Evolutionary conservation across 2,113 vertebrate species (phyloP), one percentile per base, ranked within the genome.

Genomic region (Ciconia maguari): DNA sequence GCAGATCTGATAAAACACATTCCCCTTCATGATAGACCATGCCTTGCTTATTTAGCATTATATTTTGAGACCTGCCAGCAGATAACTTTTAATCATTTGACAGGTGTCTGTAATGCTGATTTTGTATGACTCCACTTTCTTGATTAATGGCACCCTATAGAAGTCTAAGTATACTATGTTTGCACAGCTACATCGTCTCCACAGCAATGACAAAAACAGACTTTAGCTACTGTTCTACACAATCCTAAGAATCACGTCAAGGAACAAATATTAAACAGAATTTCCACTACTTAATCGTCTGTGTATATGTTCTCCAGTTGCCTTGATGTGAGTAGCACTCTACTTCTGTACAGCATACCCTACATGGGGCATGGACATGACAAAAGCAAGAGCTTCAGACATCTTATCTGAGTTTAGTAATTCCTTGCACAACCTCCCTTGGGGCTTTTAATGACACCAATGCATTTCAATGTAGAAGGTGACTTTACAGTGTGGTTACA

Each of bases 341-440:
- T 0, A 13, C 2, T 58, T n/a, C n/a, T 4, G 0, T 27, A 60
- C 48, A 80, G 46, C 42, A 55, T 24, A 77, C 13, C 11, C 16
- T 64, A 22, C 49, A 41, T 3, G 30, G 32, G 44, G 14, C 44
- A 42, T 6, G 16, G 68, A 36, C 30, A 18, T 42, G 29, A 44
- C 32, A 69, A n/a, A 38, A 55, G 27, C 44, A 58, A 69, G 38
- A 68, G 36, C 46, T 71, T 57, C 64, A 88, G 34, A 51, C 21
- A 48, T 51, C 57, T 46, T 49, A 22, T 12, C 13, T 26, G 54
- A 75, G 36, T 51, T 88, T 16, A 83, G 21, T 10, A 80, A 65
- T n/a, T 79, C 48, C 61, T 85, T 71, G 55, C 16, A 76, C n/a
- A 79, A 9, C 32, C n/a, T 76, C 15, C 15, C 36, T 41, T 54